Evolutionary conservation across 2,888 invertebrate species (phyloP), one percentile per base, ranked within the genome.

Genomic region (Epinotia nisella): DNA sequence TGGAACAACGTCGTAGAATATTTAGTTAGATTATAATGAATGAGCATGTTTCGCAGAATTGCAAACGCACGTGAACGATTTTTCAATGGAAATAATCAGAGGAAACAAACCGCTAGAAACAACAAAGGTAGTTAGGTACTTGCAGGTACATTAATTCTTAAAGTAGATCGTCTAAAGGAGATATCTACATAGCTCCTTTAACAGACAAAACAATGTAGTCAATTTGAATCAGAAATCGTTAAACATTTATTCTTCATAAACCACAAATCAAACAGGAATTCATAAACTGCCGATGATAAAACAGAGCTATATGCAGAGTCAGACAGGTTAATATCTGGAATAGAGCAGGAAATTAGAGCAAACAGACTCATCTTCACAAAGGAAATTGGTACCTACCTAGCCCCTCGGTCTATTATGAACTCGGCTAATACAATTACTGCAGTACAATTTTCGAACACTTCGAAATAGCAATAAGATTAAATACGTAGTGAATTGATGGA

Each of bases 351-450:
- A 86, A 88, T 88, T 83, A 85, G 80, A 78, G 83, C 84, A 85
- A 85, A 83, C 82, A 82, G 84, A 80, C 83, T 81, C 79, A 87
- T 86, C 85, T 83, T 84, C 88, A 89, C 89, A 89, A 89, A 90
- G 89, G 88, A 90, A 89, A 88, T 87, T 81, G 73, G 69, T 67
- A 68, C 68, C 73, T 67, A 68, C 68, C 73, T 64, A 73, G 73
- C 61, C 73, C 58, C 67, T 68, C 72, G 56, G 58, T 73, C 73
- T 59, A 69, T 73, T 69, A 69, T 64, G 58, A 59, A 73, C 62
- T 58, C 62, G 49, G 41, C 62, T 73, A 73, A 73, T 59, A 69
- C 41, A 58, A 68, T 73, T 73, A 73, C 51, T 64, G 29, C 64
- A 64, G 68, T 51, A 73, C 68, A 58, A 56, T 58, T 64, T 55